Conservation (phyloP, 1,140 invertebrate genomes). For the Drosophila kikkawai region DNA sequence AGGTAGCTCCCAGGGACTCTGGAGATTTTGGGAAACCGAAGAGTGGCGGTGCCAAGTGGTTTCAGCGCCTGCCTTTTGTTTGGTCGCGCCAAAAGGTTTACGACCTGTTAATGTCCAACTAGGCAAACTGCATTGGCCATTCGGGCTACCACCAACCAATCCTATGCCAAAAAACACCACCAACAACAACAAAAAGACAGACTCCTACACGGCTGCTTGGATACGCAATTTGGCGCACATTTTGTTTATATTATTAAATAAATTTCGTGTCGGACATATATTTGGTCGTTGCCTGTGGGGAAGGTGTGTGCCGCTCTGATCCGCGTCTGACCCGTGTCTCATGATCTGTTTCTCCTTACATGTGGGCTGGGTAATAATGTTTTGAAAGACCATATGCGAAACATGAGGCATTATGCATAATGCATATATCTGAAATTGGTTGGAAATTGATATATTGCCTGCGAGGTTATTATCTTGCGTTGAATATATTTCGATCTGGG, state of each 20-base stretch:
- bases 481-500: slow-evolving; percentile 33
- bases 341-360: slow-evolving; percentile 21
- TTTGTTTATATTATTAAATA: slow-evolving; percentile 82
- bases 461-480: slow-evolving; percentile 5
- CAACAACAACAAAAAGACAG: slow-evolving; percentile 6
- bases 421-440: slow-evolving; percentile 27
- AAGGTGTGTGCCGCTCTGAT: slow-evolving; percentile 41
- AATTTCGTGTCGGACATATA: slow-evolving; percentile 71
- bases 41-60: slow-evolving; percentile 59
- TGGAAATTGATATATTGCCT: slow-evolving; percentile 25
- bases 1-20: neutral
- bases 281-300: slow-evolving; percentile 21
- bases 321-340: slow-evolving; percentile 4
- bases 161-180: neutral
- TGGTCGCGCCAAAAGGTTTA: slow-evolving; percentile 80
- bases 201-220: slow-evolving; percentile 52
- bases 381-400: slow-evolving; percentile 42
- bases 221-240: slow-evolving; percentile 82
- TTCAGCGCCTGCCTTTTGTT: slow-evolving; percentile 80
- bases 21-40: slow-evolving; percentile 3
- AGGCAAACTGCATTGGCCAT: slow-evolving; percentile 69
- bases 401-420: slow-evolving; percentile 34
- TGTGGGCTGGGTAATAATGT: slow-evolving; percentile 39
- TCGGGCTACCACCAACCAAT: slow-evolving; percentile 49
- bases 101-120: slow-evolving; percentile 83